phyloP scores from a whole-genome alignment of 2,113 vertebrate species.

The Saccopteryx bilineata region DNA sequence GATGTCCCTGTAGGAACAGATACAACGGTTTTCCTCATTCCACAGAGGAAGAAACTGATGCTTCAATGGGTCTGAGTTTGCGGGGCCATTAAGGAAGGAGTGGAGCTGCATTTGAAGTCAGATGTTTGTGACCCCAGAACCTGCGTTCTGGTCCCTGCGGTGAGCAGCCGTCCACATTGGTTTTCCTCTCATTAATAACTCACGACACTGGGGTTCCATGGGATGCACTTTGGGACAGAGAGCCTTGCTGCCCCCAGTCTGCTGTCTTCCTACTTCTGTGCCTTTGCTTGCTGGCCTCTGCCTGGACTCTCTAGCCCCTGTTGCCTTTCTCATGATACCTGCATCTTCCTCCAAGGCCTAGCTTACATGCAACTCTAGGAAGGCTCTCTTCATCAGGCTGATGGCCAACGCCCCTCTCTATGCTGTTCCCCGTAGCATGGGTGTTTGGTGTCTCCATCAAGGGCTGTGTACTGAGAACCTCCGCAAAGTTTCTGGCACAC shows the following conservation, averaged over 20 bases:
- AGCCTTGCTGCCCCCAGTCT: rapidly evolving
- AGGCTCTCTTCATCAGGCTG: not conserved
- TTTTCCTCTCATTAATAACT: not conserved
- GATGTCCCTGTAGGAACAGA: not conserved
- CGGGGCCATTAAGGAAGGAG: too few relatives aligned
- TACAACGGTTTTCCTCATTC: not conserved
- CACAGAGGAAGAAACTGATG: not conserved
- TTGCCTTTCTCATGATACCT: not conserved
- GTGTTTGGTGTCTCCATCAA: not conserved
- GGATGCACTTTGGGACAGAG: not conserved
- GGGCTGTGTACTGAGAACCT: not conserved
- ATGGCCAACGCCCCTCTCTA: not conserved
- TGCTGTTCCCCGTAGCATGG: rapidly evolving
- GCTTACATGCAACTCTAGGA: not conserved
- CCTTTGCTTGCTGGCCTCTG: not conserved
- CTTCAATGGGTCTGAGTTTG: not conserved
- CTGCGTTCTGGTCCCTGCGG: not conserved
- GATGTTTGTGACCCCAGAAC: not conserved
- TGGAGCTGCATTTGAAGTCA: not conserved
- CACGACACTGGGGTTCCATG: not conserved
- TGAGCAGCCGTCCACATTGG: not conserved
- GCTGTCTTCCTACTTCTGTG: not conserved
- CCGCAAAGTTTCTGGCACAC: not conserved
- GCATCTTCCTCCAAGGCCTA: not conserved
- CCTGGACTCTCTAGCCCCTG: not conserved